Conservation (phyloP, 2,797 vertebrate genomes). For the Dicrostonyx torquatus region DNA sequence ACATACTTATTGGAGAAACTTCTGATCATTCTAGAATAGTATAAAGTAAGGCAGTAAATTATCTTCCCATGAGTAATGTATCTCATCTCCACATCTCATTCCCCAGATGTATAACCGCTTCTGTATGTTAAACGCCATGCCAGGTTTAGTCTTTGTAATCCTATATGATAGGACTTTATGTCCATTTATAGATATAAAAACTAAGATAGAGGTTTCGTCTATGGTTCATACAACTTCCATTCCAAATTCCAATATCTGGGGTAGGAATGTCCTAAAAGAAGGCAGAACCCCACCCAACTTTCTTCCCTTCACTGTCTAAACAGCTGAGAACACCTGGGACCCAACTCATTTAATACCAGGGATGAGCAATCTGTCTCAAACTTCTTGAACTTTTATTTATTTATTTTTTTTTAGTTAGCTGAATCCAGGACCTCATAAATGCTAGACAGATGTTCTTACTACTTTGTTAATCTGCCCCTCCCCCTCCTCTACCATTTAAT, state of each 20-base stretch:
- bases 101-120: not conserved
- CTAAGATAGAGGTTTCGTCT: not conserved
- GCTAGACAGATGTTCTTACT: not conserved
- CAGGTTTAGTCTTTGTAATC: slow-evolving; percentile 11
- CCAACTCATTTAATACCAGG: not conserved
- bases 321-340: not conserved
- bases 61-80: not conserved
- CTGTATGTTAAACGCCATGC: not conserved
- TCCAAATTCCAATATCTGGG: not conserved
- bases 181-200: slow-evolving; percentile 21
- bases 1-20: not conserved
- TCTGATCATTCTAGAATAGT: not conserved
- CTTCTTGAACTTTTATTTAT: not conserved
- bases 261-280: not conserved
- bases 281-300: not conserved
- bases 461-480: not conserved
- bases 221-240: slow-evolving; percentile 37
- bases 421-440: not conserved
- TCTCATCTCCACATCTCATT: not conserved
- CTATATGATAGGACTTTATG: not conserved
- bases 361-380: not conserved
- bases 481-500: not conserved
- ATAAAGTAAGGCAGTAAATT: slow-evolving; percentile 4
- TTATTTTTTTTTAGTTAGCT: not conserved
- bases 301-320: not conserved